These are phyloP conservation scores for Eptesicus fuscus DNA, from an alignment of 2,113 vertebrate genomes.

Conservation along the genomic window DNA sequence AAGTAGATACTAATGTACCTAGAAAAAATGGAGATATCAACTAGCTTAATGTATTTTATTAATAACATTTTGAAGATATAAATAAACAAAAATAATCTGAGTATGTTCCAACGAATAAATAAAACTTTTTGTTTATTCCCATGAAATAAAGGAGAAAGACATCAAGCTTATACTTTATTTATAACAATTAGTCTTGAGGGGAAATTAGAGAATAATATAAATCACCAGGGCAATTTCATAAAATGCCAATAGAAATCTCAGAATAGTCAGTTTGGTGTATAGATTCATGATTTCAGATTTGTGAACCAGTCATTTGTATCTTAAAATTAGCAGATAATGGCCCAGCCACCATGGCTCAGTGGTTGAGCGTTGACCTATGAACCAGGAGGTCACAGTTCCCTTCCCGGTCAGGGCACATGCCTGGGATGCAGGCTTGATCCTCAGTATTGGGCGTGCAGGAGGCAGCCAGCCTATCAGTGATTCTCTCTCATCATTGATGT, in stretches of 20 bases:
- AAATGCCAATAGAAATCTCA: background rate
- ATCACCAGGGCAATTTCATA: background rate
- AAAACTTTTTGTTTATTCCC: background rate
- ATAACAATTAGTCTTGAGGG: background rate
- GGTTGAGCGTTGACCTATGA: too few species aligned
- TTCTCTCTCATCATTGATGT: too few species aligned
- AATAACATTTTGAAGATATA: background rate
- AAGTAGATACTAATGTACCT: background rate
- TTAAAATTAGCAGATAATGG: background rate
- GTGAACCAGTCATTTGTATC: background rate
- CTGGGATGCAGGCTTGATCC: too few species aligned
- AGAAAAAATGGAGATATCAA: background rate
- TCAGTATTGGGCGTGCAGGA: too few species aligned
- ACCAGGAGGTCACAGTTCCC: too few species aligned
- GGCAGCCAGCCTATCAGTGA: too few species aligned
- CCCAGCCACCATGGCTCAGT: too few species aligned
- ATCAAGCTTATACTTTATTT: background rate
- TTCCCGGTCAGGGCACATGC: too few species aligned
- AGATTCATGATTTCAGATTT: background rate
- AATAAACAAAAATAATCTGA: constrained; percentile 2
- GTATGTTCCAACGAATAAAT: background rate
- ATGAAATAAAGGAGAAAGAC: background rate
- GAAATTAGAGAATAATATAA: background rate
- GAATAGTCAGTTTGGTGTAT: background rate
- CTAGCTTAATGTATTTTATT: background rate